Evolutionary conservation across 2,888 invertebrate genomes (phyloP), one percentile per base, ranked within the genome.

Genomic region (Dryomyza anilis): DNA sequence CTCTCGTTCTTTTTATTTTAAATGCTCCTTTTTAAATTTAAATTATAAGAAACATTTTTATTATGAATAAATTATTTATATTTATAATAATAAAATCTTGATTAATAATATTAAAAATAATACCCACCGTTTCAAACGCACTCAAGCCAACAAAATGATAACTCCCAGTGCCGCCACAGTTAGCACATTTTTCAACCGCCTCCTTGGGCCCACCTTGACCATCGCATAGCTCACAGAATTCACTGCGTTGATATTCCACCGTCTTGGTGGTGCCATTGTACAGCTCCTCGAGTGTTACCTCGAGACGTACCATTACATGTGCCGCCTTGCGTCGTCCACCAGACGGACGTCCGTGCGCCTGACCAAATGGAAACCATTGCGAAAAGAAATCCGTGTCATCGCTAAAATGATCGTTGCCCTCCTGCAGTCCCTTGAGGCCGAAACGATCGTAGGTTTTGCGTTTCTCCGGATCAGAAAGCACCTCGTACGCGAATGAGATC

Each of bases 401-500:
- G n/a, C 66, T 64, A 43, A 72, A 74, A 1, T 70, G 75, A n/a
- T 78, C 84, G 14, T 85, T 87, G 57, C 93, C 93, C 79, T 94
- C 94, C 84, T 95, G 94, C 73, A 96, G 84, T 1, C 94, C 96
- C 79, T 94, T 93, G 71, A 96, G 81, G 5, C 96, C 97, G 85
- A 89, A 89, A 76, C 89, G 89, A 82, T 97, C 96, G 81, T 97
- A 97, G 45, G 90, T 85, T 76, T 91, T 89, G 63, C 93, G 86
- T 83, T 96, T 96, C 75, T 93, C 92, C 3, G 93, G 87, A 85
- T 96, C 94, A 12, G 95, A 95, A 60, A 97, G 86, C 53, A 96
- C 90, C 85, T 97, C 96, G 82, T 96, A 95, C 0, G 96, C 96
- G 85, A 93, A 96, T 66, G 95, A 94, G 74, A 97, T 96, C 86